A percentile compares a stretch with the other conserved stretches of the same genome.
Conservation (phyloP, 2,797 vertebrate species). For the Anguilla marmorata region DNA sequence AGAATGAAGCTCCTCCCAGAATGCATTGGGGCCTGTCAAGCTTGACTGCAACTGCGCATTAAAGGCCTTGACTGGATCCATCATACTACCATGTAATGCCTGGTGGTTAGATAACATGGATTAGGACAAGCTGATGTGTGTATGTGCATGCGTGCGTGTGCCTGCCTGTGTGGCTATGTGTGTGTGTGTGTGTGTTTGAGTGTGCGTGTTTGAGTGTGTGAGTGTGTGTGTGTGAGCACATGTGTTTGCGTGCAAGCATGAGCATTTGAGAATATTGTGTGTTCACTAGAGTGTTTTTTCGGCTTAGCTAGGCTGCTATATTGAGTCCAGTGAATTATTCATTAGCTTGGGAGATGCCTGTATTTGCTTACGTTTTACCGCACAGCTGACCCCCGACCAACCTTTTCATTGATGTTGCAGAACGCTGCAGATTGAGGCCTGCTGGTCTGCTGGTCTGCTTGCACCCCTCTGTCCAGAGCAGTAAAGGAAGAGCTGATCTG, state of each 20-base stretch:
- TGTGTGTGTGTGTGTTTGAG: background rate
- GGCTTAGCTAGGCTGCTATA: background rate
- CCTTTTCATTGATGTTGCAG: background rate
- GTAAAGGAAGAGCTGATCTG: background rate
- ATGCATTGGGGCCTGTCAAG: background rate
- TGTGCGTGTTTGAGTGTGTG: background rate
- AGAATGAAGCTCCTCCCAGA: background rate
- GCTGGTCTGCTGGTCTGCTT: background rate
- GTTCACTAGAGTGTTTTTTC: background rate
- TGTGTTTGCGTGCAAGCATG: background rate
- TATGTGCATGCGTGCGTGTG: background rate
- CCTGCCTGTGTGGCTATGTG: background rate
- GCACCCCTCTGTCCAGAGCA: background rate
- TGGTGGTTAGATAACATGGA: conserved; percentile 9
- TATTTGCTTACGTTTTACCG: background rate
- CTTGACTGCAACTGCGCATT: background rate
- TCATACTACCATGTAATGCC: background rate
- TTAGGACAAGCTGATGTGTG: background rate
- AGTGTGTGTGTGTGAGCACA: background rate
- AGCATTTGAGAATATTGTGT: background rate
- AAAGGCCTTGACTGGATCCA: background rate
- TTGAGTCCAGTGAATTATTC: conserved; percentile 1
- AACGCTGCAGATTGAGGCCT: background rate
- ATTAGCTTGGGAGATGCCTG: background rate
- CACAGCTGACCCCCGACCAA: background rate